Evolutionary conservation across 2,888 invertebrate species (phyloP).

Genomic region (Subacronicta megacephala): DNA sequence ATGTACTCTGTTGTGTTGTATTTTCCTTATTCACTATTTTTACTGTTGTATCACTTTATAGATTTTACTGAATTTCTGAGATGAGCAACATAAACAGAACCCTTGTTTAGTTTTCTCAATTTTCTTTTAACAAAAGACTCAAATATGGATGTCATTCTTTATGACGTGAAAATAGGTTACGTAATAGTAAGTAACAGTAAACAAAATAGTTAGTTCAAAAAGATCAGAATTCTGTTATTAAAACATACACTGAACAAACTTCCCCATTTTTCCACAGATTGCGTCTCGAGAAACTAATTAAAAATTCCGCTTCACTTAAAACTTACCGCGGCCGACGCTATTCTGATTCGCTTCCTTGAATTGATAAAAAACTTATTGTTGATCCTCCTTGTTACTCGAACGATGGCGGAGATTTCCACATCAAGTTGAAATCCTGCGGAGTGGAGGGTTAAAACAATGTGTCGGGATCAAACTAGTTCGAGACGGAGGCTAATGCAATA

Average conservation of each 20-base stretch:
- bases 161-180: too few relatives aligned
- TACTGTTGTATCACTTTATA: constrained; percentile 34
- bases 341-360: constrained; percentile 52
- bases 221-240: constrained; percentile 24
- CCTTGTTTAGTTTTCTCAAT: constrained; percentile 33
- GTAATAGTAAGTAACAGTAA: too few relatives aligned
- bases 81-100: constrained; percentile 27
- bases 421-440: constrained; percentile 51
- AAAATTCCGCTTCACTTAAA: constrained; percentile 53
- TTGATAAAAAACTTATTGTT: constrained; percentile 62
- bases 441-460: constrained; percentile 67
- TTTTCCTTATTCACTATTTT: constrained; percentile 40
- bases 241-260: constrained; percentile 37
- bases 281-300: constrained; percentile 54
- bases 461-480: constrained; percentile 68
- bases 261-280: constrained; percentile 39
- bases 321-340: constrained; percentile 34
- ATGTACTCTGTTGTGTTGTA: constrained; percentile 14
- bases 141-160: too few relatives aligned
- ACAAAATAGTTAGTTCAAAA: too few relatives aligned
- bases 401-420: constrained; percentile 52
- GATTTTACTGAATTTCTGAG: constrained; percentile 37
- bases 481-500: constrained; percentile 77
- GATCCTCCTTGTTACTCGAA: constrained; percentile 57
- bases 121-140: too few relatives aligned